These are phyloP conservation scores for Erpornis zantholeuca DNA, from an alignment of 2,113 vertebrate species.

Conservation along the genomic window DNA sequence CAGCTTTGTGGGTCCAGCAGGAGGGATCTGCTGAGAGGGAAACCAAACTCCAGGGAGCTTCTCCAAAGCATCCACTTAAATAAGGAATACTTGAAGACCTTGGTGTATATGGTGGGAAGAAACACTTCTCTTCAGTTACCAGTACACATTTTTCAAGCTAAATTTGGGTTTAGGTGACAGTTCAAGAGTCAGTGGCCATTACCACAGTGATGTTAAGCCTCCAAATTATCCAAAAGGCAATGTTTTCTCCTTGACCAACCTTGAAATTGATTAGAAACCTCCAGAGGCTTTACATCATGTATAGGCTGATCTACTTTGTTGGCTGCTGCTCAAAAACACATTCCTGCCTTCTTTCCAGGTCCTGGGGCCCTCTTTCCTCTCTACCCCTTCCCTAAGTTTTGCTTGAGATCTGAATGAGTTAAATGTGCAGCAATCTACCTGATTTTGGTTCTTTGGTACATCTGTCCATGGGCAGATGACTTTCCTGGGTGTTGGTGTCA, in stretches of 20 bases:
- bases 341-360: not conserved
- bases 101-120: not conserved
- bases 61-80: not conserved
- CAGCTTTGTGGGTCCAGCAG: not conserved
- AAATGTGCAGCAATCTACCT: not conserved
- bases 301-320: not conserved
- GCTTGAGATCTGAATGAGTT: not conserved
- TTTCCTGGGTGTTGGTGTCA: not conserved
- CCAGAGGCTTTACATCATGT: not conserved
- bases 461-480: not conserved
- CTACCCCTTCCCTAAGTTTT: not conserved
- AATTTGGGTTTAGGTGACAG: not conserved
- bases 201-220: not conserved
- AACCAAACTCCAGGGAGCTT: not conserved
- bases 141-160: not conserved
- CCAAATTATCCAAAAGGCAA: not conserved
- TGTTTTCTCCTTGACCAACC: not conserved
- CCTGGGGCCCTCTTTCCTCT: not conserved
- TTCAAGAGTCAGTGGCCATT: not conserved
- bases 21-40: not conserved
- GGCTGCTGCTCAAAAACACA: not conserved
- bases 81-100: not conserved
- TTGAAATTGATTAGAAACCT: not conserved
- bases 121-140: not conserved
- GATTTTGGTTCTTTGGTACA: not conserved